Percentiles rank a stretch among this genome's conserved stretches.
Conservation (phyloP, 2,888 invertebrate genomes). For the Brachycybe producta region DNA sequence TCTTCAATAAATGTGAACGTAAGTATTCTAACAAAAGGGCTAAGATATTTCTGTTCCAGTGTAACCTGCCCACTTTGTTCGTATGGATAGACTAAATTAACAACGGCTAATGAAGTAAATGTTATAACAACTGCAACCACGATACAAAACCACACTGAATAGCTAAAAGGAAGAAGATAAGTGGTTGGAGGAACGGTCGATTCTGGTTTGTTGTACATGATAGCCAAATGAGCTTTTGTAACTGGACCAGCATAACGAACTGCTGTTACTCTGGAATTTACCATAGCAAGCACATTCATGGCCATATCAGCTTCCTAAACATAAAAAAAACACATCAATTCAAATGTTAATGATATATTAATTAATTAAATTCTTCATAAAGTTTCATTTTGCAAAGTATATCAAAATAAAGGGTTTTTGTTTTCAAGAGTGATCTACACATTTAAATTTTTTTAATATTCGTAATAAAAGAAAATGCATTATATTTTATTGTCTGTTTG, state of each 20-base stretch:
- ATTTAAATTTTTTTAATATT: too few species aligned
- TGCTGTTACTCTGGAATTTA: neutral
- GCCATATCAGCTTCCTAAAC: slow-evolving; percentile 15
- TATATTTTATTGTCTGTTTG: too few species aligned
- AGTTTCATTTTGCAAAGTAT: too few species aligned
- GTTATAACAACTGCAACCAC: too few species aligned
- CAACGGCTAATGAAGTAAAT: too few species aligned
- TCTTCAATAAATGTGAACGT: slow-evolving; percentile 16
- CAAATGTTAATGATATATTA: neutral
- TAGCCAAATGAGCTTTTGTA: slow-evolving; percentile 13
- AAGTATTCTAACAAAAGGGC: slow-evolving; percentile 1
- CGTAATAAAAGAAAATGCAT: too few species aligned
- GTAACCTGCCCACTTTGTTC: too few species aligned
- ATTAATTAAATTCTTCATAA: too few species aligned
- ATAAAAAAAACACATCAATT: neutral
- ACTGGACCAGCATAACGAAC: slow-evolving; percentile 14
- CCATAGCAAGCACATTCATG: slow-evolving; percentile 14
- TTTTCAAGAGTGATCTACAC: too few species aligned
- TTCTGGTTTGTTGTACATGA: slow-evolving; percentile 12
- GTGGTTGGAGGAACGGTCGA: slow-evolving; percentile 12
- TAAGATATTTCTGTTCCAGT: too few species aligned
- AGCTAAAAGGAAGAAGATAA: slow-evolving; percentile 12
- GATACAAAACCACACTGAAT: slow-evolving; percentile 8
- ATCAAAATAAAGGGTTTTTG: too few species aligned
- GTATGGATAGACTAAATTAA: too few species aligned